Percentiles rank a stretch among this genome's conserved stretches.
Evolutionary conservation across 2,797 vertebrate genomes (phyloP).

Genomic region (Protosalanx chinensis): DNA sequence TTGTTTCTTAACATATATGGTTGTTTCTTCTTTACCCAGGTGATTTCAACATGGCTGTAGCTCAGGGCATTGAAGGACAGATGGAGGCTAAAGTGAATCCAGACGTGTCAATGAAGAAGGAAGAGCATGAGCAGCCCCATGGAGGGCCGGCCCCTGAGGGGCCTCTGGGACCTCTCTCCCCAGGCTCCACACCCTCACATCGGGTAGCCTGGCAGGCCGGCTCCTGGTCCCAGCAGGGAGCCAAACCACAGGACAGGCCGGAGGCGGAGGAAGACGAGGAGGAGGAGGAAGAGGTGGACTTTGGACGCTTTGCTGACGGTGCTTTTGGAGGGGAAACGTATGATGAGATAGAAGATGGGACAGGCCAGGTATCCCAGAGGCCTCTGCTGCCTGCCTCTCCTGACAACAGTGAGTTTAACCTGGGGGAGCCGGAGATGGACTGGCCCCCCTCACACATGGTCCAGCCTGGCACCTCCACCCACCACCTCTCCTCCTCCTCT

Average conservation of each 20-base stretch:
- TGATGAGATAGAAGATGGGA: conserved; percentile 73
- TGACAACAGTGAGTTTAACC: conserved; percentile 51
- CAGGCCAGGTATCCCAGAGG: conserved; percentile 75
- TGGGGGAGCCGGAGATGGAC: conserved; percentile 52
- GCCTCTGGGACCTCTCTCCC: conserved; percentile 36
- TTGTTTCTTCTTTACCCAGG: conserved; percentile 18
- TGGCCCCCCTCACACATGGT: conserved; percentile 56
- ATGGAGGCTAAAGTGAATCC: conserved; percentile 18
- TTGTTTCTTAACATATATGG: background rate
- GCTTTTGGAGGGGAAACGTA: conserved; percentile 66
- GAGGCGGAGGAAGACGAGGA: conserved; percentile 57
- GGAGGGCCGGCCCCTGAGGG: conserved; percentile 26
- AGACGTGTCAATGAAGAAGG: conserved; percentile 45
- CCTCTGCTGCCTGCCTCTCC: conserved; percentile 65
- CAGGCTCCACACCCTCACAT: conserved; percentile 48
- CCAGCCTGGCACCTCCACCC: conserved; percentile 41
- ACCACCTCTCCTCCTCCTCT: conserved; percentile 58
- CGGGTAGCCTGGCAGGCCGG: conserved; percentile 79
- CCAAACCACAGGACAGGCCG: conserved; percentile 47
- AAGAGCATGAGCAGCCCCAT: conserved; percentile 33
- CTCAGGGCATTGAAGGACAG: conserved; percentile 23
- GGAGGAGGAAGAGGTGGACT: conserved; percentile 75
- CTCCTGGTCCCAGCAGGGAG: conserved; percentile 63
- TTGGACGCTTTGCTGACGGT: conserved; percentile 69
- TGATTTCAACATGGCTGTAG: conserved; percentile 43